Percentiles rank a stretch among this genome's conserved stretches.
Conservation (phyloP, 2,113 vertebrate species). For the Anseranas semipalmata region DNA sequence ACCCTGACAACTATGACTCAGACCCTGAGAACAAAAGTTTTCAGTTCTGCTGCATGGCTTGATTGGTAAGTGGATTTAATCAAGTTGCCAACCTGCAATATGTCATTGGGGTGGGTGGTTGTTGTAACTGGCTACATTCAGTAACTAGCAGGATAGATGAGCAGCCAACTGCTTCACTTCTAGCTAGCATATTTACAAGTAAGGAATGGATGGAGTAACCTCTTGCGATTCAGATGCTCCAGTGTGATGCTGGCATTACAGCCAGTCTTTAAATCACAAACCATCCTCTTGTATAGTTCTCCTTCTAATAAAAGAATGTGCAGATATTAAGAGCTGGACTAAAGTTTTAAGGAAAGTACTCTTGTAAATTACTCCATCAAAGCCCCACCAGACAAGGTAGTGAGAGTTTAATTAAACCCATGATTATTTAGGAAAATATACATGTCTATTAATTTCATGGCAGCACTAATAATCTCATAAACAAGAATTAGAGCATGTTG, state of each 20-base stretch:
- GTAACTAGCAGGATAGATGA: background rate
- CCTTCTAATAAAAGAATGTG: background rate
- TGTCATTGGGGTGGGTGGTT: background rate
- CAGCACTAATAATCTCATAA: background rate
- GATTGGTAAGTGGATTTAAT: background rate
- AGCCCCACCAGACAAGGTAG: background rate
- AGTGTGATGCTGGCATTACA: background rate
- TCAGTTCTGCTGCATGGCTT: background rate
- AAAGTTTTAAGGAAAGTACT: background rate
- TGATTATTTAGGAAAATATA: background rate
- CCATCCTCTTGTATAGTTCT: background rate
- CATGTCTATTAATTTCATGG: background rate
- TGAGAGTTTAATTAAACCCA: background rate
- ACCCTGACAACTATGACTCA: background rate
- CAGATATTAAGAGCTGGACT: background rate
- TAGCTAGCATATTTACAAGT: background rate
- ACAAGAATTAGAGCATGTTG: background rate
- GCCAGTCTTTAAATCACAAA: background rate
- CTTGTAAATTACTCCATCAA: background rate
- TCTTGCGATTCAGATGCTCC: fast-evolving
- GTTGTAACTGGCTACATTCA: background rate
- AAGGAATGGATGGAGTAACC: background rate
- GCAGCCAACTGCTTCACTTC: background rate
- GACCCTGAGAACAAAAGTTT: background rate
- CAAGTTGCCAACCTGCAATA: background rate